Evolutionary conservation across 2,888 invertebrate genomes (phyloP).

Genomic region (Crocallis elinguaria): DNA sequence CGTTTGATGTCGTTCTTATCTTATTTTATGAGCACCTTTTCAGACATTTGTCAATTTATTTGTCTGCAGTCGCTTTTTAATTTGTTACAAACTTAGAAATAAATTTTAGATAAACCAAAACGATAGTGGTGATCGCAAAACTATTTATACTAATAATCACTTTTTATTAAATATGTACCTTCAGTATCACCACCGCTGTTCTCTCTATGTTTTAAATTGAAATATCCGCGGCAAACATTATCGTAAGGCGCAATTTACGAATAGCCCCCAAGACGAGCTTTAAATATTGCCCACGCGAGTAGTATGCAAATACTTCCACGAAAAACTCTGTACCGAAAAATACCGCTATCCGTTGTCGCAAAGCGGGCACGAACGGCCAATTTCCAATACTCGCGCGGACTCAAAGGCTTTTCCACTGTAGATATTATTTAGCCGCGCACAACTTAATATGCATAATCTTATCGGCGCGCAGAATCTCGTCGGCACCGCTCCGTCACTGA

Average conservation of each 20-base stretch:
- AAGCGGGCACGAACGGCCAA: conserved; percentile 67
- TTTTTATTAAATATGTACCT: too few species aligned
- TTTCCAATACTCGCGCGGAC: conserved; percentile 66
- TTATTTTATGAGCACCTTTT: conserved; percentile 39
- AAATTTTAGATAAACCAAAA: too few species aligned
- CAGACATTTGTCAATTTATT: conserved; percentile 29
- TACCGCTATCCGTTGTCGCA: conserved; percentile 62
- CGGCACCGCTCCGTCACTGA: conserved; percentile 76
- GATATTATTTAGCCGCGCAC: conserved; percentile 81
- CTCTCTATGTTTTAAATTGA: conserved; percentile 2
- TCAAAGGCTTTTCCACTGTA: conserved; percentile 79
- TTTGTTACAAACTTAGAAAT: neutral
- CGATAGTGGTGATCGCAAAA: too few species aligned
- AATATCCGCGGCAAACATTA: neutral
- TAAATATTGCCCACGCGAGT: conserved; percentile 26
- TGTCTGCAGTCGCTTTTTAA: conserved; percentile 9
- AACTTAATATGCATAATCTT: conserved; percentile 85
- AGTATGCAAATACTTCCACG: conserved; percentile 63
- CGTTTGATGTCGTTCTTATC: conserved; percentile 46
- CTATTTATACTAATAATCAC: too few species aligned
- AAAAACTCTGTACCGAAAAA: conserved; percentile 52
- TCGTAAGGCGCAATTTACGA: neutral
- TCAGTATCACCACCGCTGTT: too few species aligned
- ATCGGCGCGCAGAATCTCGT: conserved; percentile 81
- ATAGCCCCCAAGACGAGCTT: conserved; percentile 3